These are phyloP conservation scores for Palythoa grandiflora DNA, from an alignment of 92 coral and sea anemone species.

Conservation along the genomic window DNA sequence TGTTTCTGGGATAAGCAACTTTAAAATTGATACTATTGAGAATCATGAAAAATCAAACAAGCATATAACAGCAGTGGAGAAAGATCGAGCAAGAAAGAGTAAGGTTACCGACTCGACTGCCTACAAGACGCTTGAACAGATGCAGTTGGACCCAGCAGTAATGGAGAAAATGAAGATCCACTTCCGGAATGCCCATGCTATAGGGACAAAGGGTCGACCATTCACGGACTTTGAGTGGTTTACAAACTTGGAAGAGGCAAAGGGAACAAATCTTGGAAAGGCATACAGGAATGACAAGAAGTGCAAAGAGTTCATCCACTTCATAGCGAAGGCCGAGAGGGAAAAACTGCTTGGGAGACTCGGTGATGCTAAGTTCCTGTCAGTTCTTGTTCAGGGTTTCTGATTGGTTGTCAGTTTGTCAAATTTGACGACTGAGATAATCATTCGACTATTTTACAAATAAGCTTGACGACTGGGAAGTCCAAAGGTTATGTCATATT, in stretches of 20 bases:
- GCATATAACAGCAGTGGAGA: slow-evolving; percentile 11
- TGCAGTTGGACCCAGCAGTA: slow-evolving; percentile 10
- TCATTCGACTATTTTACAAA: too few relatives aligned
- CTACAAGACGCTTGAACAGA: slow-evolving; percentile 23
- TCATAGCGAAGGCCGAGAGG: slow-evolving; percentile 1
- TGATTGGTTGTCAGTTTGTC: too few relatives aligned
- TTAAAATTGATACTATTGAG: slow-evolving; percentile 16
- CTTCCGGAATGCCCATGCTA: slow-evolving; percentile 34
- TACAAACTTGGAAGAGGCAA: slow-evolving; percentile 1
- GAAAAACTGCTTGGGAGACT: not conserved
- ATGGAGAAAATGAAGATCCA: slow-evolving; percentile 23
- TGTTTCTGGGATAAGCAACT: slow-evolving; percentile 16
- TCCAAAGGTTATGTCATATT: too few relatives aligned
- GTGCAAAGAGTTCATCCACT: slow-evolving; percentile 35
- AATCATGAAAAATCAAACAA: slow-evolving; percentile 15
- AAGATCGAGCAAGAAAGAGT: not conserved
- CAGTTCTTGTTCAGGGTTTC: slow-evolving; percentile 16
- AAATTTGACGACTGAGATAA: too few relatives aligned
- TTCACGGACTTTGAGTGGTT: slow-evolving; percentile 20
- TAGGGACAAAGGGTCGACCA: slow-evolving; percentile 23
- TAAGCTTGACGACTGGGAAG: too few relatives aligned
- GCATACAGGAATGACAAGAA: slow-evolving; percentile 31
- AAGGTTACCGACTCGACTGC: not conserved
- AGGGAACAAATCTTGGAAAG: slow-evolving; percentile 25
- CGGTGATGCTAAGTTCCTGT: slow-evolving; percentile 20